Percentiles rank a stretch among this genome's conserved stretches.
These are phyloP conservation scores for Microctenopoma stevenorrisi DNA, from an alignment of 2,797 vertebrate genomes.

Conservation along the genomic window DNA sequence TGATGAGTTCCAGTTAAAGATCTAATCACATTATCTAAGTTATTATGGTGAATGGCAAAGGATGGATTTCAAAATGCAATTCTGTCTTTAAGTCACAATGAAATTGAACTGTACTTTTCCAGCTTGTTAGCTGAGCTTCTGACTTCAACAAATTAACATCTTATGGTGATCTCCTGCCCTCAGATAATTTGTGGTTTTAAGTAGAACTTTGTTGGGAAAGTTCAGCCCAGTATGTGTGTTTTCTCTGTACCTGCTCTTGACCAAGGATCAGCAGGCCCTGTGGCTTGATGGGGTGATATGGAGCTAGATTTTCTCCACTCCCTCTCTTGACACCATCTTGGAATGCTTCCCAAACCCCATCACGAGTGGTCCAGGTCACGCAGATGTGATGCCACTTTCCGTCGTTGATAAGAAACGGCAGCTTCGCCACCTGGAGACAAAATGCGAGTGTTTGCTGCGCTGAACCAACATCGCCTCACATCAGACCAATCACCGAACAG, in stretches of 20 bases:
- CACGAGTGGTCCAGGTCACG: conserved; percentile 95
- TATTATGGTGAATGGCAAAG: conserved; percentile 14
- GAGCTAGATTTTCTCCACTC: conserved; percentile 93
- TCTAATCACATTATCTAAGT: conserved; percentile 24
- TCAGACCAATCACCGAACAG: no score
- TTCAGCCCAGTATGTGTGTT: neutral
- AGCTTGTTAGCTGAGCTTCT: neutral
- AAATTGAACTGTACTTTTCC: conserved; percentile 7
- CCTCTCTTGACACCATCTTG: conserved; percentile 94
- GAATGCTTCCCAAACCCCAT: conserved; percentile 97
- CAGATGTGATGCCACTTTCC: conserved; percentile 99
- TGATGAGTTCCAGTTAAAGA: conserved; percentile 38
- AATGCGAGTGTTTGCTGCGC: neutral
- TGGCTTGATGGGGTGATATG: conserved; percentile 97
- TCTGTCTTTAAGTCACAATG: neutral
- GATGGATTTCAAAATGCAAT: conserved; percentile 3
- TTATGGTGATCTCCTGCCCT: neutral
- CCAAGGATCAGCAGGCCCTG: conserved; percentile 95
- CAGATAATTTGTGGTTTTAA: neutral
- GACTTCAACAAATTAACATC: neutral
- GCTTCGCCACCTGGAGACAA: conserved; percentile 87
- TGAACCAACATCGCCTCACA: neutral
- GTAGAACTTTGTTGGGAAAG: neutral
- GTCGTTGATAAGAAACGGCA: conserved; percentile 94
- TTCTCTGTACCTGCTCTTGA: conserved; percentile 91